Percentiles rank a stretch among this genome's conserved stretches.
Conservation (phyloP, 2,888 invertebrate genomes). For the Graphium colonna region DNA sequence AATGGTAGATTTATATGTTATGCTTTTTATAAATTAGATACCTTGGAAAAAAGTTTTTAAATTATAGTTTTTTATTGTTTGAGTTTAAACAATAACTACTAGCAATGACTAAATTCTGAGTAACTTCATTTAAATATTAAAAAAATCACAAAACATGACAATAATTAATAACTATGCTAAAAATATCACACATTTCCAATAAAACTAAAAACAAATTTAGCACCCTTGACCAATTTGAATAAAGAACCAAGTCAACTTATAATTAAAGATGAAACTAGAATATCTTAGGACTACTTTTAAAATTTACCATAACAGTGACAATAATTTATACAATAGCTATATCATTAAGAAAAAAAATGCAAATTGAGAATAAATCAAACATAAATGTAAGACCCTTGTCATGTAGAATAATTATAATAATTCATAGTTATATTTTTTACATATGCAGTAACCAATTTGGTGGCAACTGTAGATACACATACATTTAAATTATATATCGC, state of each 20-base stretch:
- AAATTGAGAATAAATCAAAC: conserved; percentile 8
- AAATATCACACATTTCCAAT: conserved; percentile 27
- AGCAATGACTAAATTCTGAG: not conserved
- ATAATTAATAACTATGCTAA: conserved; percentile 11
- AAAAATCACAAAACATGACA: conserved; percentile 1
- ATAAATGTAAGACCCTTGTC: conserved; percentile 1
- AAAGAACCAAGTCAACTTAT: conserved; percentile 17
- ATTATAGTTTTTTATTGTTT: not conserved
- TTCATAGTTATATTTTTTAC: no score
- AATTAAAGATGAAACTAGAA: conserved; percentile 12
- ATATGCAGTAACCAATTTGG: no score
- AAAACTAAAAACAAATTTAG: conserved; percentile 26
- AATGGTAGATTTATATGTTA: not conserved
- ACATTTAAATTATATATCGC: no score
- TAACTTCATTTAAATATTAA: not conserved
- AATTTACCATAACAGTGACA: conserved; percentile 6
- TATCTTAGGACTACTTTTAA: not conserved
- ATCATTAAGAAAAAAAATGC: conserved; percentile 3
- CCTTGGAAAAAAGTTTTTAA: not conserved
- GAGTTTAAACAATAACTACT: not conserved
- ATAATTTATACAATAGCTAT: conserved; percentile 9
- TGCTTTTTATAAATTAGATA: not conserved
- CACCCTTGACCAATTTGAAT: conserved; percentile 26
- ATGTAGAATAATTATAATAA: not conserved
- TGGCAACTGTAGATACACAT: no score